phyloP scores from a whole-genome alignment of 1,140 invertebrate genomes.

The Magallana ariakensis region DNA sequence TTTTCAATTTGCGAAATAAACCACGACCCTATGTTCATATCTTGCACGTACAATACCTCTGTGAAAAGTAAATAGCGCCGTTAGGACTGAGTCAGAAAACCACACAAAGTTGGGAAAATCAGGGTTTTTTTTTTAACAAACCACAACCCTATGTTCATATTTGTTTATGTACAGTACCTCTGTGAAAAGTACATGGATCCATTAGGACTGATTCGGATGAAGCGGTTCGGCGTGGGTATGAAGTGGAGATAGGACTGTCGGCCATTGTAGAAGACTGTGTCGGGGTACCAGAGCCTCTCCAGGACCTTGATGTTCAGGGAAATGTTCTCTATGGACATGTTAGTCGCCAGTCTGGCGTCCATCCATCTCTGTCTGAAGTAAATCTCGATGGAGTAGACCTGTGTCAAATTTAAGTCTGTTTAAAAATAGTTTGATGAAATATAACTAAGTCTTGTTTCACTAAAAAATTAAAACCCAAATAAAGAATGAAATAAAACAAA shows the following conservation, averaged over 20 bases:
- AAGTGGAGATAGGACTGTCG: slow-evolving; percentile 79
- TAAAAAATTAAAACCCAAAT: too few relatives aligned
- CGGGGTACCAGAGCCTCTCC: slow-evolving; percentile 75
- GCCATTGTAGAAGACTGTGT: slow-evolving; percentile 80
- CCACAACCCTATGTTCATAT: background rate
- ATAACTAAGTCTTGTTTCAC: too few relatives aligned
- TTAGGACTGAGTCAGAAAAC: too few relatives aligned
- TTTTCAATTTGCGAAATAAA: too few relatives aligned
- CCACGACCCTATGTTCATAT: too few relatives aligned
- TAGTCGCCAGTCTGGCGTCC: slow-evolving; percentile 72
- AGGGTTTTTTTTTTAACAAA: background rate
- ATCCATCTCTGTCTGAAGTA: slow-evolving; percentile 77
- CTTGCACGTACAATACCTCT: too few relatives aligned
- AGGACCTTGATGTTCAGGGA: slow-evolving; percentile 72
- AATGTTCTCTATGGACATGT: slow-evolving; percentile 66
- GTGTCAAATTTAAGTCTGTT: background rate
- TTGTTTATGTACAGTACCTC: slow-evolving; percentile 62
- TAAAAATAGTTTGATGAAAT: too few relatives aligned
- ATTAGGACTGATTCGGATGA: slow-evolving; percentile 75
- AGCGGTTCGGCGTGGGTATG: slow-evolving; percentile 78
- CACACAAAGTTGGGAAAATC: too few relatives aligned
- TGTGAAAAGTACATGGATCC: slow-evolving; percentile 76
- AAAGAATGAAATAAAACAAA: too few relatives aligned
- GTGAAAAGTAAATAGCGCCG: too few relatives aligned
- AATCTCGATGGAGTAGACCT: slow-evolving; percentile 77